Percentiles rank a stretch among this genome's conserved stretches.
phyloP scores from a whole-genome alignment of 2,797 vertebrate species.

The Rhinophrynus dorsalis region DNA sequence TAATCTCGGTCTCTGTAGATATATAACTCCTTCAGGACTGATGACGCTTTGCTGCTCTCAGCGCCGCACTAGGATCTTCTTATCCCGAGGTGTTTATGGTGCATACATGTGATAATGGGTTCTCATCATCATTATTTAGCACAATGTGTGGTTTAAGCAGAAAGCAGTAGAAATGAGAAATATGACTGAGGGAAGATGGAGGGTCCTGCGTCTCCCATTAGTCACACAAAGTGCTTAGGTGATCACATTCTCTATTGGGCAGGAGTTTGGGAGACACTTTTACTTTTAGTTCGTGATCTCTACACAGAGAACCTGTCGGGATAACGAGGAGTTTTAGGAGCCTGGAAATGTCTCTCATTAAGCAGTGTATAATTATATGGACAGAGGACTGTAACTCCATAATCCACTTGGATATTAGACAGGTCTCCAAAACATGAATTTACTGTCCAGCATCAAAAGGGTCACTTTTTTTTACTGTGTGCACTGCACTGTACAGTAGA shows the following conservation, averaged over 20 bases:
- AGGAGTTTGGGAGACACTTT: background rate
- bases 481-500: too few relatives aligned
- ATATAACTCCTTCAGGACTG: slow-evolving; percentile 59
- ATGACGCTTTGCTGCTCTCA: slow-evolving; percentile 63
- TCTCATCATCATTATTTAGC: slow-evolving; percentile 67
- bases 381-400: too few relatives aligned
- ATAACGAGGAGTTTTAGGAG: too few relatives aligned
- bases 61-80: slow-evolving; percentile 66
- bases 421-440: too few relatives aligned
- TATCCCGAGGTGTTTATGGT: slow-evolving; percentile 70
- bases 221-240: slow-evolving; percentile 54
- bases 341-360: too few relatives aligned
- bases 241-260: slow-evolving; percentile 36
- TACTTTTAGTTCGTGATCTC: background rate
- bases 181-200: slow-evolving; percentile 44
- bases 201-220: slow-evolving; percentile 32
- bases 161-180: slow-evolving; percentile 64
- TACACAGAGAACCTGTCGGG: background rate
- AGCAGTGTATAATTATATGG: too few relatives aligned
- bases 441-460: too few relatives aligned
- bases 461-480: too few relatives aligned
- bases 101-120: slow-evolving; percentile 66
- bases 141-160: slow-evolving; percentile 72
- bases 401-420: too few relatives aligned
- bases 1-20: slow-evolving; percentile 71